Base-by-base conservation (phyloP, 2,113 vertebrate species). In the Murina feae region DNA sequence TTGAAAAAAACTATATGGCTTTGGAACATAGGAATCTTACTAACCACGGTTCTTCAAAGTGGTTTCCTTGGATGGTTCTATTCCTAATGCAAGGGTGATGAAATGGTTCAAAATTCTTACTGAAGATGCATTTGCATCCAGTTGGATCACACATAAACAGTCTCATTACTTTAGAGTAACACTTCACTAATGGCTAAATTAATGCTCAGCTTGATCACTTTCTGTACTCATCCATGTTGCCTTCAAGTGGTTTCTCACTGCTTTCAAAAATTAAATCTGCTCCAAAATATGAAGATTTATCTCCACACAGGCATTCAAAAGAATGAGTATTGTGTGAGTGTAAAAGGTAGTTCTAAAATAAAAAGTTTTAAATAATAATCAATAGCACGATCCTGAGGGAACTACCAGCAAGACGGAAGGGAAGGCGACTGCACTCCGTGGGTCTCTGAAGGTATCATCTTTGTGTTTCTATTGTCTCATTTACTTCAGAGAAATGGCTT, bases 251-350 rank as follows among this genome's bases (percentile, higher is more conserved):
- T 69, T 86, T 76, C 66, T 65, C 21, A 35, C 3, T 32, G 28
- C n/a, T 83, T 87, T 72, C 49, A 84, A 93, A 94, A 80, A 53
- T 72, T 80, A 89, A 74, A 58, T 44, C 58, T 91, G 68, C 17
- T 2, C 1, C 75, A 69, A 69, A 80, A 82, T 0, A 23, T 47
- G 12, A 91, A 75, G 16, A 91, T 84, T 51, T 51, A 13, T 66
- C 23, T 79, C n/a, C 68, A 74, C 44, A 84, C 55, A 85, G 35
- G 17, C 68, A 84, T n/a, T 71, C 35, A 47, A 71, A 82, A 76
- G 18, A 91, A 85, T 39, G 11, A 74, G 23, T 60, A 60, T 12
- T 60, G 58, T 60, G 58, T 60, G 58, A 60, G 58, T 28, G 28
- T 60, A 60, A 60, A 91, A 86, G 51, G 60, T 28, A 89, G 30